Percentiles rank a stretch among this genome's conserved stretches.
These are phyloP conservation scores for Trididemnum clinides DNA, from an alignment of 23 tunicate species.

Conservation along the genomic window DNA sequence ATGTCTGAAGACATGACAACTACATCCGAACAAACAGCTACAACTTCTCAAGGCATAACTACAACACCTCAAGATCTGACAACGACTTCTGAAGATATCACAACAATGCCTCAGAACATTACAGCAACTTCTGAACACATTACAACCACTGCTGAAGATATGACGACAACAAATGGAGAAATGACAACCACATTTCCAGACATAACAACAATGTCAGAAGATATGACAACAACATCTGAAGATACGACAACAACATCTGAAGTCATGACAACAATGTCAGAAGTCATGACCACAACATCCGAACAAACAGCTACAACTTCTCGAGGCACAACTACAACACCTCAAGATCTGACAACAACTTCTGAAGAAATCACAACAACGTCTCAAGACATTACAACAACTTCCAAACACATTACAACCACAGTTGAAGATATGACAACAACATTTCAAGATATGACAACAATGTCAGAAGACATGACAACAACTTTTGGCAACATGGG, in stretches of 20 bases:
- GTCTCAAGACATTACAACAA: background rate
- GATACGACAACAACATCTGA: background rate
- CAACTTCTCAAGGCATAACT: background rate
- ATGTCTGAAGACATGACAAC: background rate
- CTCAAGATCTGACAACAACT: background rate
- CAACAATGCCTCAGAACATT: background rate
- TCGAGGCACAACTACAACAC: background rate
- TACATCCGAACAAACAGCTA: background rate
- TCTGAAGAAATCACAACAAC: background rate
- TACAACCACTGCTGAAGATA: background rate
- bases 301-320: background rate
- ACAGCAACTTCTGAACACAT: background rate
- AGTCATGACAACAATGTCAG: background rate
- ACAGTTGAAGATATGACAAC: background rate
- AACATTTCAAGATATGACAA: background rate
- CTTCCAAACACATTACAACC: background rate
- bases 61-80: background rate
- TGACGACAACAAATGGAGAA: background rate
- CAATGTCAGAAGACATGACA: background rate
- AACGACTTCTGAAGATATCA: background rate
- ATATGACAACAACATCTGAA: no score
- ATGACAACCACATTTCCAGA: background rate
- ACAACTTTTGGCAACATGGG: background rate
- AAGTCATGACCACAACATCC: background rate
- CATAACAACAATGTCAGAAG: background rate